Percentiles rank a stretch among this genome's conserved stretches.
phyloP scores from a whole-genome alignment of 2,113 vertebrate genomes.

The Sturnus vulgaris region DNA sequence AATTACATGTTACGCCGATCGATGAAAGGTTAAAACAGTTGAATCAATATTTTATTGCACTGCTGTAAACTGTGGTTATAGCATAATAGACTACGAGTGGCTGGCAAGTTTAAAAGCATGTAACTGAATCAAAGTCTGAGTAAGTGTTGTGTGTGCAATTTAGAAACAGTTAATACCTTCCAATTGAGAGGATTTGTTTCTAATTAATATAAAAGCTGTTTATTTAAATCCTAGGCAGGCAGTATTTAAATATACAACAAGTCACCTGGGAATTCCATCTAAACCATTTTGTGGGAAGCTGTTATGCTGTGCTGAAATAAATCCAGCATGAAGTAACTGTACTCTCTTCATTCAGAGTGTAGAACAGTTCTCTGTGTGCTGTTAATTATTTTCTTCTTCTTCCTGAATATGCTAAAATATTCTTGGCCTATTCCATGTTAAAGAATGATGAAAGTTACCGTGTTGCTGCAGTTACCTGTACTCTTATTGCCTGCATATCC shows the following conservation, averaged over 20 bases:
- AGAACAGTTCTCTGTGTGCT: not conserved
- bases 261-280: conserved; percentile 45
- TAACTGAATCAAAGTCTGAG: conserved; percentile 34
- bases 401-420: not conserved
- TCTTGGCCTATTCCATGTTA: not conserved
- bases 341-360: not conserved
- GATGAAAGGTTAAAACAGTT: conserved; percentile 46
- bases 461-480: not conserved
- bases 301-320: conserved; percentile 5
- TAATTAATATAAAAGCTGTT: conserved; percentile 60
- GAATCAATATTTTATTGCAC: conserved; percentile 45
- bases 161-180: conserved; percentile 31
- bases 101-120: conserved; percentile 36
- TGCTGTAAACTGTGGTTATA: conserved; percentile 26
- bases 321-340: not conserved
- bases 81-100: not conserved
- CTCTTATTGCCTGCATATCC: not conserved
- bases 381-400: not conserved
- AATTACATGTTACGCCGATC: not conserved
- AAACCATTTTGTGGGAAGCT: conserved; percentile 21
- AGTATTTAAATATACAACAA: conserved; percentile 40
- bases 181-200: conserved; percentile 53
- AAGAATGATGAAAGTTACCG: not conserved
- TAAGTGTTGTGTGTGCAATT: conserved; percentile 4
- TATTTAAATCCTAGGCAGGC: conserved; percentile 43